phyloP scores from a whole-genome alignment of 2,113 vertebrate genomes.

The Neodon shergylaensis region DNA sequence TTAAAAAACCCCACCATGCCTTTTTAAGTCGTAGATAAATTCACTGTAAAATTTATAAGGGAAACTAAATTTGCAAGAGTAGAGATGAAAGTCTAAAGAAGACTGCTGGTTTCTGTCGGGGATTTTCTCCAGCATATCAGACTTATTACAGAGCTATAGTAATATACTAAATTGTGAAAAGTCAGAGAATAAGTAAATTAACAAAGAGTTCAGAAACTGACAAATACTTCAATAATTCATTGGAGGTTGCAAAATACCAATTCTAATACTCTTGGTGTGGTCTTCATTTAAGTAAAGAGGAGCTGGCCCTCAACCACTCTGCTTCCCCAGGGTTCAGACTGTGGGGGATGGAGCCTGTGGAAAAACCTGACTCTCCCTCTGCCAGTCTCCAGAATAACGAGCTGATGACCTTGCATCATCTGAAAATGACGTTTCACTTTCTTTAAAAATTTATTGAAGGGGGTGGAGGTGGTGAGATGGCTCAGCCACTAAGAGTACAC shows the following conservation, averaged over 20 bases:
- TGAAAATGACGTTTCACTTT: slow-evolving; percentile 11
- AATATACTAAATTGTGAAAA: neutral
- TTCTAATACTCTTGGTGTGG: neutral
- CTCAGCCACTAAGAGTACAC: neutral
- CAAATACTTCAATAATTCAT: slow-evolving; percentile 9
- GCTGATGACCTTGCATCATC: neutral
- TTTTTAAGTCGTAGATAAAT: slow-evolving; percentile 53
- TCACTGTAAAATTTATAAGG: slow-evolving; percentile 41
- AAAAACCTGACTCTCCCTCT: slow-evolving; percentile 34
- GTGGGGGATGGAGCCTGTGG: slow-evolving; percentile 24
- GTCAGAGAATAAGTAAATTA: neutral
- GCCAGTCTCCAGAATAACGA: slow-evolving; percentile 17
- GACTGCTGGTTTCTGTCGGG: neutral
- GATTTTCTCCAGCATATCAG: neutral
- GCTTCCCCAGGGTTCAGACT: neutral
- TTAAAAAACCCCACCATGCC: neutral
- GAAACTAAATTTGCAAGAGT: slow-evolving; percentile 42
- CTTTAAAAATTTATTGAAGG: neutral
- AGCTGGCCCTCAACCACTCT: neutral
- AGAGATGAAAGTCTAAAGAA: slow-evolving; percentile 12
- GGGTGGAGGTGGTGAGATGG: neutral
- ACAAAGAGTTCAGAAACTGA: slow-evolving; percentile 31
- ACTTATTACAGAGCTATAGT: neutral
- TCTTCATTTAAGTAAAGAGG: neutral
- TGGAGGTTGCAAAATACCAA: neutral